Base-by-base conservation (phyloP, 2,888 invertebrate genomes). In the Euproctis similis region DNA sequence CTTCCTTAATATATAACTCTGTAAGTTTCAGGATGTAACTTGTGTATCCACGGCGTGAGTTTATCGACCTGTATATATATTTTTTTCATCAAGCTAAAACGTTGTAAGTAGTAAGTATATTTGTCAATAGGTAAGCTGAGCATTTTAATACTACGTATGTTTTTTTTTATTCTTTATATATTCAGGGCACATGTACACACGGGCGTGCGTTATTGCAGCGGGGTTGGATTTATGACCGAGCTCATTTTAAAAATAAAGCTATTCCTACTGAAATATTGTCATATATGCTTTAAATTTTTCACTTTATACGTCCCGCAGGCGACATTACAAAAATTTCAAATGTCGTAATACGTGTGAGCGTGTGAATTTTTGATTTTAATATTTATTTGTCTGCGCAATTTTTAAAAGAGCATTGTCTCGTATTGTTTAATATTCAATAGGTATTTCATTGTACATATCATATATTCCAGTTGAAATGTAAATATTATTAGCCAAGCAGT, bases 261-360 rank as follows among this genome's bases (percentile, higher is more conserved):
- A 81, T 81, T 81, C 69, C 59, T 70, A 70, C 67, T 81, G 76
- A 84, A 78, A 82, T 81, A 84, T 76, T 75, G 81, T 81, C 82
- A 77, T 55, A 60, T 80, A 70, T 72, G 67, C 61, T 71, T 78
- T 80, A 78, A 82, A 82, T 76, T 80, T 80, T 81, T 78, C 66
- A 75, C 70, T 73, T 73, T 71, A 82, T 74, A 63, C 59, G 64
- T 68, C 80, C 75, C 82, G 50, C 48, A 63, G 75, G 78, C 49
- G 53, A 53, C 66, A 62, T 80, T 76, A 65, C 53, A 63, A 61
- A 63, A 68, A n/a, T n/a, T 64, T 62, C 66, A 58, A 57, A 59
- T 56, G 48, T 56, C 53, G 55, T 61, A 54, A 64, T 67, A 64
- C 55, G 59, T 53, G 57, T 47, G 58, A 59, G 65, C 60, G 59